These are phyloP conservation scores for Steatocranus sp. DNA, from an alignment of 2,797 vertebrate species.

Conservation along the genomic window DNA sequence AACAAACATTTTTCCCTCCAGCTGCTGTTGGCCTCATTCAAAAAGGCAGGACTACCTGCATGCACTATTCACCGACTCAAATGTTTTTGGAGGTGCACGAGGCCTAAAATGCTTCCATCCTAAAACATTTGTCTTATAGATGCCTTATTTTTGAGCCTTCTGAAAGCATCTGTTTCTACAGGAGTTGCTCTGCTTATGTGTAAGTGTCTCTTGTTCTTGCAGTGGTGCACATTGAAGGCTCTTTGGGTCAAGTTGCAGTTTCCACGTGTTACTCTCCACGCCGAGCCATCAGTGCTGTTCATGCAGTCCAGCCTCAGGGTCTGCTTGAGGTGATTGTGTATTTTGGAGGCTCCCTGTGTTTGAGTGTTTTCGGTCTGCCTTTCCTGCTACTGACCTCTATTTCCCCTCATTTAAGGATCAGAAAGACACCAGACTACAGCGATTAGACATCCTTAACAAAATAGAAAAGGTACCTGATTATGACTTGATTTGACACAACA, in stretches of 20 bases:
- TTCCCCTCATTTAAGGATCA: conserved; percentile 60
- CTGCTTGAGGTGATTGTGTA: conserved; percentile 53
- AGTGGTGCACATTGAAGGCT: conserved; percentile 95
- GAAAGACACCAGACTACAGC: conserved; percentile 80
- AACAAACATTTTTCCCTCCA: neutral
- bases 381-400: neutral
- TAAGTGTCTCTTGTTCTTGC: neutral
- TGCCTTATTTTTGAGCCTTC: neutral
- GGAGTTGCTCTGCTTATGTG: neutral
- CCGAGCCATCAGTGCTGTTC: conserved; percentile 88
- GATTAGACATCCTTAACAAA: conserved; percentile 80
- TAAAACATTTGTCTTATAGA: neutral
- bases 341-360: neutral
- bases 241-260: conserved; percentile 91
- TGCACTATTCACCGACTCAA: too few species aligned
- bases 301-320: conserved; percentile 63
- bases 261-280: conserved; percentile 95
- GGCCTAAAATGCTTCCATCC: neutral
- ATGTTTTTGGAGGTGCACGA: neutral
- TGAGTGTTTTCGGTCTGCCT: neutral
- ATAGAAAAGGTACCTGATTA: conserved; percentile 83
- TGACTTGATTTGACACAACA: neutral
- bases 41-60: too few species aligned
- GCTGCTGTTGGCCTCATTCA: neutral
- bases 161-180: neutral